A percentile compares a stretch with the other conserved stretches of the same genome.
Evolutionary conservation across 2,888 invertebrate genomes (phyloP).

Genomic region (Apotomis turbidana): DNA sequence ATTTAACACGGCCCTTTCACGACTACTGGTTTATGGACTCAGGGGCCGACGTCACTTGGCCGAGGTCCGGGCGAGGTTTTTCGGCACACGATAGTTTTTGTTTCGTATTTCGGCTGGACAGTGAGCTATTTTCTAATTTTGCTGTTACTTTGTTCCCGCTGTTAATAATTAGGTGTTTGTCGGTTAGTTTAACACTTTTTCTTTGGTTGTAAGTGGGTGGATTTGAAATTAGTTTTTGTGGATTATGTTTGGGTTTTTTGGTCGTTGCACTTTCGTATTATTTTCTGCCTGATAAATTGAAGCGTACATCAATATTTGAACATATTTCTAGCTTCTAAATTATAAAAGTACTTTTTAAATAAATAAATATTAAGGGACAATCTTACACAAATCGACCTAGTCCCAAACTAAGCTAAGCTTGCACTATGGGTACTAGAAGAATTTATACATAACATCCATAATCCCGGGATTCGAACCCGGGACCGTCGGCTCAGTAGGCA

Average conservation of each 20-base stretch:
- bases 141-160: slow-evolving; percentile 72
- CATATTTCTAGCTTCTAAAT: too few species aligned
- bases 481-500: too few species aligned
- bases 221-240: not conserved
- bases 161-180: slow-evolving; percentile 38
- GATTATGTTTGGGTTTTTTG: not conserved
- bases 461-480: too few species aligned
- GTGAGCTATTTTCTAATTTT: slow-evolving; percentile 80
- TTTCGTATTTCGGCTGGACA: slow-evolving; percentile 71
- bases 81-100: slow-evolving; percentile 78
- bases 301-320: too few species aligned
- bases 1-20: not conserved
- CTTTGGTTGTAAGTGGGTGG: not conserved
- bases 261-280: too few species aligned
- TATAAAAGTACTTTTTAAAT: too few species aligned
- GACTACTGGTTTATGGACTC: not conserved
- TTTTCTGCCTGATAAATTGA: too few species aligned
- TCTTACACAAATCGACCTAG: too few species aligned
- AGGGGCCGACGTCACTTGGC: slow-evolving; percentile 48
- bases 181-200: slow-evolving; percentile 34
- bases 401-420: too few species aligned
- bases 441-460: too few species aligned
- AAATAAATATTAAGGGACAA: too few species aligned
- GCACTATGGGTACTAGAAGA: too few species aligned
- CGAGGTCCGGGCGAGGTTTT: slow-evolving; percentile 62